These are phyloP conservation scores for Oligia latruncula DNA, from an alignment of 2,888 invertebrate genomes.

Conservation along the genomic window DNA sequence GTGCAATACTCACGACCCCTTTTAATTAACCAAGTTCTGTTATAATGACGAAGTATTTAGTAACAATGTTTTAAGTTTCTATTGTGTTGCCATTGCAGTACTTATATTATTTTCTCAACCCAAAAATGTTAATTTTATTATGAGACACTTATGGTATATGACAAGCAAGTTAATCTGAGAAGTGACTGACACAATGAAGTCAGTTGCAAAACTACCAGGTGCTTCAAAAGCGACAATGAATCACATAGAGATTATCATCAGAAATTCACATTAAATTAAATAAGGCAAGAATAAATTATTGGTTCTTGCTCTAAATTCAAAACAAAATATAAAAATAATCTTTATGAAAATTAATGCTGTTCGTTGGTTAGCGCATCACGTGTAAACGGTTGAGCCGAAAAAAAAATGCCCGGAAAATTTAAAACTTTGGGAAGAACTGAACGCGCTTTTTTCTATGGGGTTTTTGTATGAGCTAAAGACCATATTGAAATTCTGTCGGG, in stretches of 20 bases:
- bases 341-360: not conserved
- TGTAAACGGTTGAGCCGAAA: not conserved
- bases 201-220: constrained; percentile 22
- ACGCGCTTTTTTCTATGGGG: not conserved
- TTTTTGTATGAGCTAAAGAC: not conserved
- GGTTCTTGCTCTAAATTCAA: not conserved
- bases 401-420: not conserved
- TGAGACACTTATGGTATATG: constrained; percentile 8
- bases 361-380: not conserved
- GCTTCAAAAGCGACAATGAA: constrained; percentile 25
- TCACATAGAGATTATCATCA: constrained; percentile 10
- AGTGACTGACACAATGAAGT: constrained; percentile 10
- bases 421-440: not conserved
- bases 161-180: constrained; percentile 13
- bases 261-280: constrained; percentile 1
- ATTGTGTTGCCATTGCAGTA: constrained; percentile 24
- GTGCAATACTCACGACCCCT: not conserved
- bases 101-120: constrained; percentile 34
- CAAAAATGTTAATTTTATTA: constrained; percentile 43
- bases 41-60: constrained; percentile 23
- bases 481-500: not conserved
- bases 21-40: constrained; percentile 8
- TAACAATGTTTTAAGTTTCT: constrained; percentile 30
- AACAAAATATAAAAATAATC: not conserved
- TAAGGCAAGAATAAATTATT: not conserved